Evolutionary conservation across 2,888 invertebrate species (phyloP).

Genomic region (Xestia c-nigrum): DNA sequence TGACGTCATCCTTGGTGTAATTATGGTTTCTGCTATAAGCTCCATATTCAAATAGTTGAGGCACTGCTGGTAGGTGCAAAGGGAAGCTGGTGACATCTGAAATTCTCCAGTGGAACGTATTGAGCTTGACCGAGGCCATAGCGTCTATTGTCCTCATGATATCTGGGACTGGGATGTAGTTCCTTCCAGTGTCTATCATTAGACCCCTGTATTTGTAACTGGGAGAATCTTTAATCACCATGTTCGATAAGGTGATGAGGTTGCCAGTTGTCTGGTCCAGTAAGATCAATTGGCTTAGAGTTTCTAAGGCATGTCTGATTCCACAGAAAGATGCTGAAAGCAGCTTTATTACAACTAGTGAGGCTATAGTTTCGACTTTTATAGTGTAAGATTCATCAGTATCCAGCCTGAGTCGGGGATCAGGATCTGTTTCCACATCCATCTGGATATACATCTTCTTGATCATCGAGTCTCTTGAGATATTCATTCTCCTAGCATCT

Average conservation of each 20-base stretch:
- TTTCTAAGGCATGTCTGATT: constrained; percentile 93
- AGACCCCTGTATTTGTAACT: constrained; percentile 94
- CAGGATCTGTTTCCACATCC: constrained; percentile 88
- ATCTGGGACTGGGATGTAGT: constrained; percentile 94
- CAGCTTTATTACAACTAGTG: constrained; percentile 88
- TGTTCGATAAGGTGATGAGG: constrained; percentile 91
- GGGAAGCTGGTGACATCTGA: constrained; percentile 98
- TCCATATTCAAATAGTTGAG: constrained; percentile 94
- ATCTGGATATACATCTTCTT: constrained; percentile 85
- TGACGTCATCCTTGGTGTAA: constrained; percentile 93
- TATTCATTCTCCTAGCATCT: constrained; percentile 59
- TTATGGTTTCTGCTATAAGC: constrained; percentile 94
- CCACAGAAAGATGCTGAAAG: constrained; percentile 93
- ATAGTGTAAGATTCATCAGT: constrained; percentile 94
- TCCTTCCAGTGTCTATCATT: constrained; percentile 97
- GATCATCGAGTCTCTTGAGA: constrained; percentile 65
- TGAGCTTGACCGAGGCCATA: constrained; percentile 96
- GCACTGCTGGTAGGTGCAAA: constrained; percentile 92
- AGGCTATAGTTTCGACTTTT: constrained; percentile 84
- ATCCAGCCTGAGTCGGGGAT: constrained; percentile 90
- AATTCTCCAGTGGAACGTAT: constrained; percentile 97
- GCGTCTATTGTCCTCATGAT: constrained; percentile 94
- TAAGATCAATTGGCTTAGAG: constrained; percentile 94
- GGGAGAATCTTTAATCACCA: constrained; percentile 94
- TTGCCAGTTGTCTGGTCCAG: constrained; percentile 92